Base-by-base conservation (phyloP, 2,797 vertebrate species). In the Micropoecilia bifurca region DNA sequence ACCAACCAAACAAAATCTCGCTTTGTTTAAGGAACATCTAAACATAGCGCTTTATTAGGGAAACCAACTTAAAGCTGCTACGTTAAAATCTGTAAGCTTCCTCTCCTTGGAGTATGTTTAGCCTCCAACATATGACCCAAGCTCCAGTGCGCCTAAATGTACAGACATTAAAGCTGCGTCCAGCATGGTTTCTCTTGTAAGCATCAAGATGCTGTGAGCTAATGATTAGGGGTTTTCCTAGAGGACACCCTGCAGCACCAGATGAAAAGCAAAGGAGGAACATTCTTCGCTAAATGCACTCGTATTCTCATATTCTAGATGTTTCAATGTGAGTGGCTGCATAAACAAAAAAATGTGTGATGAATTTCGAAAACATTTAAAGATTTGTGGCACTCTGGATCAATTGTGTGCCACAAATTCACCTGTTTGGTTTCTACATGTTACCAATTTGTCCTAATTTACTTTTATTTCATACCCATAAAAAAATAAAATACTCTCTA, bases 151-250 rank as follows among this genome's bases (percentile, higher is more conserved):
- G 14, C 25, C 68, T 46, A 3, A n/a, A 22, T 41, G 47, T 22
- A 47, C 18, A 47, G 28, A 25, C 4, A 1, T n/a, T 90, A 83
- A 86, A 83, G 86, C 73, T 63, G 66, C n/a, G 28, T 74, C 71
- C 75, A 55, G 46, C 78, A 28, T 76, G 69, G 74, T 33, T 69
- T 50, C 73, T 85, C 91, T 91, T 88, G 87, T 41, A 71, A 89
- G 81, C 74, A 85, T 92, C 87, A 87, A 87, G 90, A 87, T 93
- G 90, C 80, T 86, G 71, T 46, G 80, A 59, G 18, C 76, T 41
- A 20, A 69, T 71, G 45, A 83, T 73, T 74, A 9, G 3, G 22
- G 82, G 68, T 43, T 85, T 86, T 77, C 78, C 79, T 76, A 84
- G 48, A 78, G 84, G 76, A 82, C 25, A 39, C 8, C 73, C 68